Base-by-base conservation (phyloP, 1,140 invertebrate genomes). In the Nasonia giraulti region DNA sequence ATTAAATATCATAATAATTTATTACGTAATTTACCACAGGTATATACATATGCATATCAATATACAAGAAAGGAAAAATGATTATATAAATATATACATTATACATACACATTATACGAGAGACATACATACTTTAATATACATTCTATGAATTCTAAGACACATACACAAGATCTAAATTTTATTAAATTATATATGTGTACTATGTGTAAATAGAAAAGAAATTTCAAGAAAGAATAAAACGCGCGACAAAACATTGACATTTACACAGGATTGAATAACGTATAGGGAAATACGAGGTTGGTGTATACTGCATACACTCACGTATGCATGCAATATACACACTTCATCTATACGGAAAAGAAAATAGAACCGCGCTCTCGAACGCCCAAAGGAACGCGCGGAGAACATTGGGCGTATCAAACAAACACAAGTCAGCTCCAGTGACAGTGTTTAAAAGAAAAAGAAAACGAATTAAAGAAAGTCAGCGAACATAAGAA, bases 61-160 rank as follows among this genome's bases (percentile, higher is more conserved):
- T 78, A 71, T 40, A 74, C 33, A n/a, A 78, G 44, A 47, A 69
- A 55, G 62, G 69, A 50, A 78, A 62, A 66, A 66, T 27, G 55
- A 62, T 82, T 82, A 81, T 81, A 86, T 86, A 83, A 81, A 86
- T 27, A 84, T 79, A 81, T 81, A 81, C 76, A 86, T 82, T 85
- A 73, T 86, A 83, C 50, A 75, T 76, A 86, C 80, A 74, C 69
- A 82, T 73, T 69, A 77, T 68, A 78, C 20, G 27, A 78, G 50
- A 71, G 77, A 76, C 73, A 85, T 82, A 82, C 66, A 27, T 27
- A 82, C 66, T 83, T 66, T 55, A 83, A 86, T 84, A 79, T 80
- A 83, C 73, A 86, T 83, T 74, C 74, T 83, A 78, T 78, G 14
- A 66, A 66, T 47, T 40, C 33, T 82, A 62, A 81, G 17, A 47